These are phyloP conservation scores for Prionace glauca DNA, from an alignment of 2,797 vertebrate genomes.

Conservation along the genomic window DNA sequence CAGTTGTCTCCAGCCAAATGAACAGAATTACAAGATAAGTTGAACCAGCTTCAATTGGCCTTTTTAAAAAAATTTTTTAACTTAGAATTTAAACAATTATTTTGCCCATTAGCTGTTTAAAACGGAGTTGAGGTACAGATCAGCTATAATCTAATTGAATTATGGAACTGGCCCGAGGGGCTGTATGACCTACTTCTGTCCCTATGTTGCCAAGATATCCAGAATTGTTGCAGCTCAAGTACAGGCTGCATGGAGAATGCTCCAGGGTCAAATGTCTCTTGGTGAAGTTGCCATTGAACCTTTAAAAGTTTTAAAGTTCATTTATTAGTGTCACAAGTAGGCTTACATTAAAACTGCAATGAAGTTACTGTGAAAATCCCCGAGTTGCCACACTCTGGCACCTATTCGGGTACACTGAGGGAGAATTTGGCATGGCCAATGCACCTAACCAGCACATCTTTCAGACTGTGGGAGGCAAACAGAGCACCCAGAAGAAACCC, in stretches of 20 bases:
- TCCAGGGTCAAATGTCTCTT: not conserved
- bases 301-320: not conserved
- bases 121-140: not conserved
- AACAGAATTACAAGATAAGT: not conserved
- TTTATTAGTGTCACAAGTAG: too few species aligned
- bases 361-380: too few species aligned
- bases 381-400: too few species aligned
- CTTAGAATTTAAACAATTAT: not conserved
- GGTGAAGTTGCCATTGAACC: not conserved
- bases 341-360: too few species aligned
- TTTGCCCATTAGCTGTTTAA: not conserved
- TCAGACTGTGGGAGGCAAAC: too few species aligned
- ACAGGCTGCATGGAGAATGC: not conserved
- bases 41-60: not conserved
- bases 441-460: too few species aligned
- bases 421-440: too few species aligned
- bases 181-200: not conserved
- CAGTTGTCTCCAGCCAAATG: not conserved
- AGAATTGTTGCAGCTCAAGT: not conserved
- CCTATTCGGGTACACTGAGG: too few species aligned
- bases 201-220: not conserved
- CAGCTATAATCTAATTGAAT: not conserved
- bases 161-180: not conserved
- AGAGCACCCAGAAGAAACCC: too few species aligned
- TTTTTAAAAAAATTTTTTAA: too few species aligned